Percentiles rank a stretch among this genome's conserved stretches.
Conservation (phyloP, 23 tunicate genomes). For the Trididemnum nubilum region DNA sequence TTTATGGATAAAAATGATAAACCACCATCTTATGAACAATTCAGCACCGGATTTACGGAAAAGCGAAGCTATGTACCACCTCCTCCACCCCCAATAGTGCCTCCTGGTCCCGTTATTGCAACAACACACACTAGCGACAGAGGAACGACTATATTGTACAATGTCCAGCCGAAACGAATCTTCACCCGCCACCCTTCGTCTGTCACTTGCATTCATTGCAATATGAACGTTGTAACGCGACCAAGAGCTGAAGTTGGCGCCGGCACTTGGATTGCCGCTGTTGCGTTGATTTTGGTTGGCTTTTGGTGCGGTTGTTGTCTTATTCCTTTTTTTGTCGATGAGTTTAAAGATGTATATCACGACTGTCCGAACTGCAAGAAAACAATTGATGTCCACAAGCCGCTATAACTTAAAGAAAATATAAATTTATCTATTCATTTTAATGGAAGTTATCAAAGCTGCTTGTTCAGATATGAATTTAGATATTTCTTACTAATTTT, state of each 20-base stretch:
- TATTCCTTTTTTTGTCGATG: slow-evolving; percentile 11
- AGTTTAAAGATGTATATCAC: not conserved
- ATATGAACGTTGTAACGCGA: not conserved
- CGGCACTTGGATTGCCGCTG: not conserved
- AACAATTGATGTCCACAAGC: slow-evolving; percentile 16
- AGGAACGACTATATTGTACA: not conserved
- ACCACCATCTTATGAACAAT: too few relatives aligned
- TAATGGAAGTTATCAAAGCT: too few relatives aligned
- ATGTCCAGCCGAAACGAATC: too few relatives aligned
- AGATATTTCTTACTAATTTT: too few relatives aligned
- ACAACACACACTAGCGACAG: not conserved
- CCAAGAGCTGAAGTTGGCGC: not conserved
- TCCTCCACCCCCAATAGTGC: not conserved
- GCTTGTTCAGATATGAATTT: too few relatives aligned
- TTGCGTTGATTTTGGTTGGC: not conserved
- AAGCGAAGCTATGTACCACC: too few relatives aligned
- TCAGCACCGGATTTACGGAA: too few relatives aligned
- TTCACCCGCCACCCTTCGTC: not conserved
- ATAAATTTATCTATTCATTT: too few relatives aligned
- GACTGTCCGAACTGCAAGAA: slow-evolving; percentile 17
- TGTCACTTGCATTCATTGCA: not conserved
- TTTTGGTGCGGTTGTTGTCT: slow-evolving; percentile 12
- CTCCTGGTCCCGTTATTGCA: not conserved
- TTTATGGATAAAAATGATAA: too few relatives aligned
- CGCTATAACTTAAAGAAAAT: not conserved